Conservation (phyloP, 2,113 vertebrate species). For the Catharus fuscescens region DNA sequence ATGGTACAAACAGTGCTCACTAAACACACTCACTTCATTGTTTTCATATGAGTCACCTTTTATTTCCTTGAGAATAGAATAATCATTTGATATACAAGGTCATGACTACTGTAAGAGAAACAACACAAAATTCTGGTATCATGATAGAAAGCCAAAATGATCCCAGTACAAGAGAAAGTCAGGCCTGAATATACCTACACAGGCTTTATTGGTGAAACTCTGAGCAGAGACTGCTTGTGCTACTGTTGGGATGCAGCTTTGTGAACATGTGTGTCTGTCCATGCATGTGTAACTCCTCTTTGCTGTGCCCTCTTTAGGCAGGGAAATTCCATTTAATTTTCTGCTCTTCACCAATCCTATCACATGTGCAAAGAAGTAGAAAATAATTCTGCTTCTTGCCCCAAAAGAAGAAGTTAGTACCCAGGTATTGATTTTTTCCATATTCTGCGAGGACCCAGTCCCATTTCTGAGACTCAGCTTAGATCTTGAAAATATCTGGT, state of each 20-base stretch:
- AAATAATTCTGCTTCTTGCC: not conserved
- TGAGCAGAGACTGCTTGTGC: not conserved
- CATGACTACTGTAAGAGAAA: not conserved
- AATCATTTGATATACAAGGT: not conserved
- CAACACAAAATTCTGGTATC: not conserved
- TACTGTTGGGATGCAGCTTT: not conserved
- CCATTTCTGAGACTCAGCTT: not conserved
- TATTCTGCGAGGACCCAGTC: not conserved
- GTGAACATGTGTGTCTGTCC: accelerated
- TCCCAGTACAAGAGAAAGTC: not conserved
- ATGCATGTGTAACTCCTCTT: not conserved
- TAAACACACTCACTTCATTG: not conserved
- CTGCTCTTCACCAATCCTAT: not conserved
- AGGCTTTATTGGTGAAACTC: not conserved
- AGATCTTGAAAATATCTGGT: not conserved
- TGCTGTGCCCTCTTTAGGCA: not conserved
- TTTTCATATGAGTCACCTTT: not conserved
- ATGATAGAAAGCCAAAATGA: not conserved
- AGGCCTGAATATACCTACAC: not conserved
- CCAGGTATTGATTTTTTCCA: not conserved
- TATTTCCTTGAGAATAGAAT: not conserved
- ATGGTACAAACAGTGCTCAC: not conserved
- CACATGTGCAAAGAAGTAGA: not conserved
- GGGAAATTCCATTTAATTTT: not conserved
- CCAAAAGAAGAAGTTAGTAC: not conserved